Base-by-base conservation (phyloP, 1,140 invertebrate species). In the Bombus vancouverensis region DNA sequence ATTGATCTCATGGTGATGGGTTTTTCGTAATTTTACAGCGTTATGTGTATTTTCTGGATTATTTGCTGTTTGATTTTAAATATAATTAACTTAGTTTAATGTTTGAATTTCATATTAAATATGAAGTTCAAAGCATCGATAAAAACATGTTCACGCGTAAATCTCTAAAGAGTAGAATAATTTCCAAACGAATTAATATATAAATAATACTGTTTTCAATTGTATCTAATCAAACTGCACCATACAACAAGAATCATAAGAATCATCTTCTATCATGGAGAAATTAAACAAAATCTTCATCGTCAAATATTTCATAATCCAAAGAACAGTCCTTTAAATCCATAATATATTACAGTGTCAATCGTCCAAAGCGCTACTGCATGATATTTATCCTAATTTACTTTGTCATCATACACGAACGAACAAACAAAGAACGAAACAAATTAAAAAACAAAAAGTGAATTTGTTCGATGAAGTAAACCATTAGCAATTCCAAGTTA, bases 401-500 rank as follows among this genome's bases (percentile, higher is more conserved):
- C 28, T 22, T 28, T 44, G 2, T n/a, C 13, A 59, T n/a, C 12
- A 59, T 37, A 71, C 65, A 37, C n/a, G 32, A 39, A 53, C 62
- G 18, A 13, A 32, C n/a, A 53, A 37, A 62, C 15, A 32, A 44
- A 47, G 5, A 53, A 39, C 42, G n/a, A 79, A 32, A 62, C 53
- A 6, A 34, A n/a, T 34, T 22, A 53, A 25, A 53, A 5, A 44
- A 34, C 12, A 42, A 22, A 68, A 72, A 32, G 32, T 47, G 39
- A 79, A 73, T 70, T 59, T 42, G 44, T 39, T 81, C n/a, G 72
- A 82, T 53, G 47, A 47, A 66, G 74, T 73, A 74, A 88, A 68
- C 53, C 59, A 86, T 89, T 81, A 71, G 68, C 76, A 72, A 80
- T 75, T 53, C 53, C 39, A 62, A 72, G 83, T 47, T 81, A 76